Evolutionary conservation across 2,888 invertebrate genomes (phyloP).

Genomic region (Drosophila mimetica): DNA sequence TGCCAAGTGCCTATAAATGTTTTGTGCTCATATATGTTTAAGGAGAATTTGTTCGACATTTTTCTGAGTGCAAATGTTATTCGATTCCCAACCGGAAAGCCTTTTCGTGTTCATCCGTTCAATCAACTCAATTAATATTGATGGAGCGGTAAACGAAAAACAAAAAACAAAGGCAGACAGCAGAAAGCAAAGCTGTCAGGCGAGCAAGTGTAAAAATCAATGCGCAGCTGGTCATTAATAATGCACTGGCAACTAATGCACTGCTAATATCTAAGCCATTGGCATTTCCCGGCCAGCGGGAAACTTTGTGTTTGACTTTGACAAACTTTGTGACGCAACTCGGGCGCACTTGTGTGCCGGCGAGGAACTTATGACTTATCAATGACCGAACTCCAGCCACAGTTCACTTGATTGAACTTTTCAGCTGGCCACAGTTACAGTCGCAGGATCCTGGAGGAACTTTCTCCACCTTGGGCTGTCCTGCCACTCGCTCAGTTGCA

Average conservation of each 20-base stretch:
- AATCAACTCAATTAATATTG: constrained; percentile 55
- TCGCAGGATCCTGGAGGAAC: constrained; percentile 50
- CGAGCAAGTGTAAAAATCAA: constrained; percentile 45
- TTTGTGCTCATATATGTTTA: not conserved
- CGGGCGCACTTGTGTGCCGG: constrained; percentile 48
- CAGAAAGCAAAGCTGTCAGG: not conserved
- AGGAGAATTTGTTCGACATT: not conserved
- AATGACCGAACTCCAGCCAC: constrained; percentile 54
- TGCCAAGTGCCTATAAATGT: not conserved
- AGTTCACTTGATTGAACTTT: constrained; percentile 72
- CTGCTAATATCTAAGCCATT: constrained; percentile 63
- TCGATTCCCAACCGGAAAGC: constrained; percentile 16
- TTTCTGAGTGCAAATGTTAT: constrained; percentile 9
- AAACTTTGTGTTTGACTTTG: constrained; percentile 72
- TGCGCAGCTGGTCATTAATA: constrained; percentile 62
- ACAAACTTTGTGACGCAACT: constrained; percentile 61
- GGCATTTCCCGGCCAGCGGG: constrained; percentile 41
- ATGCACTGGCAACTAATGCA: constrained; percentile 69
- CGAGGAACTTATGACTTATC: constrained; percentile 49
- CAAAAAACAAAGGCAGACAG: not conserved
- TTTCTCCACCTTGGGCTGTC: constrained; percentile 55
- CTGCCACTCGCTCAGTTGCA: constrained; percentile 38
- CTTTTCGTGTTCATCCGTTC: constrained; percentile 26
- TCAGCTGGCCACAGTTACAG: constrained; percentile 40
- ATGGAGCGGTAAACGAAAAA: constrained; percentile 7